Percentiles rank a stretch among this genome's conserved stretches.
Evolutionary conservation across 2,113 vertebrate genomes (phyloP).

Genomic region (Datnioides undecimradiatus): DNA sequence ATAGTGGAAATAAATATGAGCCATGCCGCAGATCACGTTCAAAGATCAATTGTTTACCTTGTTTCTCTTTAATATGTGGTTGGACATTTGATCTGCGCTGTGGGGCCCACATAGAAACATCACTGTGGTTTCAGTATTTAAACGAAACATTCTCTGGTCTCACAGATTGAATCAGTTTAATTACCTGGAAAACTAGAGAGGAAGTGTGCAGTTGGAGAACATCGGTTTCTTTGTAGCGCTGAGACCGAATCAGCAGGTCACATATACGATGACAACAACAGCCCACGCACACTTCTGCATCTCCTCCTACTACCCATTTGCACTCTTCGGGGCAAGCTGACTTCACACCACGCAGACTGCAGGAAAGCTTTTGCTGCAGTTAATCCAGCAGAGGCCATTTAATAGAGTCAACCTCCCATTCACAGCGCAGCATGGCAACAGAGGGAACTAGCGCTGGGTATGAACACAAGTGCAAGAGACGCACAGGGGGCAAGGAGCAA

Average conservation of each 20-base stretch:
- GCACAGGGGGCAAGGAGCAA: neutral
- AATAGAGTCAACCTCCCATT: neutral
- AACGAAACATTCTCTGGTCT: conserved; percentile 7
- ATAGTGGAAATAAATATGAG: conserved; percentile 13
- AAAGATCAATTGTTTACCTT: conserved; percentile 30
- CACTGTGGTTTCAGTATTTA: neutral
- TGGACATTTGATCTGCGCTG: conserved; percentile 22
- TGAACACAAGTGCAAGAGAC: neutral
- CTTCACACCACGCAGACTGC: conserved; percentile 15
- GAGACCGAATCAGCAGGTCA: conserved; percentile 7
- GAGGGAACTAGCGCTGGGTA: neutral
- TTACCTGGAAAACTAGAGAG: conserved; percentile 7
- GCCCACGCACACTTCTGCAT: conserved; percentile 4
- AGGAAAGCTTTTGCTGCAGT: neutral
- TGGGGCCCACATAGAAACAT: neutral
- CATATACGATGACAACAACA: neutral
- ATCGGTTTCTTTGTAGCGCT: neutral
- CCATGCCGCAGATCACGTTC: neutral
- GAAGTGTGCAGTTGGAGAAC: conserved; percentile 4
- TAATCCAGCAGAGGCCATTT: conserved; percentile 2
- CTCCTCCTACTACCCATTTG: conserved; percentile 29
- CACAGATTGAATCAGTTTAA: neutral
- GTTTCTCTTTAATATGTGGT: conserved; percentile 21
- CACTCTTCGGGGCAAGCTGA: neutral
- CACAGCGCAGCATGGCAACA: neutral